Conservation (phyloP, 2,797 vertebrate genomes). For the Chrysocyon brachyurus region DNA sequence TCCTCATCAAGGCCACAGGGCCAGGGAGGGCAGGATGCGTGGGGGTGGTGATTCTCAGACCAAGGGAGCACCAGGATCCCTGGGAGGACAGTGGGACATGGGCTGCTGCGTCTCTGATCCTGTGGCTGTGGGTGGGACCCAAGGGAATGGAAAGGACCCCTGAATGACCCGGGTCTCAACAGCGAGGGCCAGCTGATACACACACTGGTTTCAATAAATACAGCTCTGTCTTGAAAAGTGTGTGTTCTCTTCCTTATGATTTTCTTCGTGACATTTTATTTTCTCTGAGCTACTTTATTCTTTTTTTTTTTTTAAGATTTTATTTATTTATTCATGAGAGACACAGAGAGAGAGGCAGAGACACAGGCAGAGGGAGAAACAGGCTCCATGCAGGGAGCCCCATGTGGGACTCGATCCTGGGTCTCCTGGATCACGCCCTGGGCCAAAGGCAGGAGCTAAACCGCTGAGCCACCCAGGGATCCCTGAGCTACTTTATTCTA, state of each 20-base stretch:
- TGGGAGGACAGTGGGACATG: neutral
- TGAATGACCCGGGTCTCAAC: fast-evolving
- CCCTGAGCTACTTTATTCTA: neutral
- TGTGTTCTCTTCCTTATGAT: neutral
- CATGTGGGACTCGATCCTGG: no score
- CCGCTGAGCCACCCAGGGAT: no score
- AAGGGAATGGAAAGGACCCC: fast-evolving
- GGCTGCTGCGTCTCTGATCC: neutral
- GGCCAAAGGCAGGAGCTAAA: no score
- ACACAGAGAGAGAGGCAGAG: no score
- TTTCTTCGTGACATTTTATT: neutral
- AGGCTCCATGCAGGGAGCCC: no score
- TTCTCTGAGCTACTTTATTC: no score
- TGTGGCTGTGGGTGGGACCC: neutral
- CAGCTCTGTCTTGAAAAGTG: neutral
- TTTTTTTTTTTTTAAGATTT: no score
- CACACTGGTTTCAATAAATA: neutral
- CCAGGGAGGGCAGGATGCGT: neutral
- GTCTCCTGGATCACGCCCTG: no score
- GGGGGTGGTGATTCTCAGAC: neutral
- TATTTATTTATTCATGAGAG: no score
- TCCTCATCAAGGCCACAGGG: neutral
- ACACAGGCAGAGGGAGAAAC: no score
- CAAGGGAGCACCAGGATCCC: fast-evolving
- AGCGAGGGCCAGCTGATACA: fast-evolving